phyloP scores from a whole-genome alignment of 2,888 invertebrate genomes.

The Andrena chrysosceles region DNA sequence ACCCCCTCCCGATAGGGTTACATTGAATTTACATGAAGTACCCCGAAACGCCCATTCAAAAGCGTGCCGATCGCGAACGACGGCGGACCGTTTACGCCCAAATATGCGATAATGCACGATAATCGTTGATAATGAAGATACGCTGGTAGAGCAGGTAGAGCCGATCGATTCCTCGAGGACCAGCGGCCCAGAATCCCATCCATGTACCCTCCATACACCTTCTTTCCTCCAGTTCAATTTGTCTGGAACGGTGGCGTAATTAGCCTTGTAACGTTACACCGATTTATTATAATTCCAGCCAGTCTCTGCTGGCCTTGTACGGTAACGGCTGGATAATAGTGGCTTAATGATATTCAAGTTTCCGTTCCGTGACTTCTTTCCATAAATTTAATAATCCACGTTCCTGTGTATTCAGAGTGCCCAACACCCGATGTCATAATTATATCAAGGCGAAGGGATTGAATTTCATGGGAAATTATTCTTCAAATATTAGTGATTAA shows the following conservation, averaged over 20 bases:
- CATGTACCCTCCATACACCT: conserved; percentile 25
- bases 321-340: conserved; percentile 20
- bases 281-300: conserved; percentile 39
- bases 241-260: conserved; percentile 26
- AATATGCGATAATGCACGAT: conserved; percentile 80
- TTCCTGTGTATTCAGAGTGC: too few species aligned
- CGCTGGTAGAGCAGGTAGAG: conserved; percentile 33
- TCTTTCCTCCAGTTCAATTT: conserved; percentile 45
- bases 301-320: not conserved
- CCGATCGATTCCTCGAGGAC: conserved; percentile 33
- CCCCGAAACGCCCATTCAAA: conserved; percentile 56
- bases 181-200: not conserved
- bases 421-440: conserved; percentile 13
- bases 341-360: not conserved
- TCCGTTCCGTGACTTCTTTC: conserved; percentile 7
- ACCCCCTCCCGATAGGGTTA: not conserved
- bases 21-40: conserved; percentile 47
- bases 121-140: conserved; percentile 79
- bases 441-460: not conserved
- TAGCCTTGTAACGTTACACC: conserved; percentile 26
- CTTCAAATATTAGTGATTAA: not conserved
- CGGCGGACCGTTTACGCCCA: conserved; percentile 77
- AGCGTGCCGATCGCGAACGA: conserved; percentile 76
- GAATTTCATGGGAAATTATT: not conserved
- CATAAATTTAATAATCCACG: conserved; percentile 33